phyloP scores from a whole-genome alignment of 1,140 invertebrate species.

The Rhyzopertha dominica region DNA sequence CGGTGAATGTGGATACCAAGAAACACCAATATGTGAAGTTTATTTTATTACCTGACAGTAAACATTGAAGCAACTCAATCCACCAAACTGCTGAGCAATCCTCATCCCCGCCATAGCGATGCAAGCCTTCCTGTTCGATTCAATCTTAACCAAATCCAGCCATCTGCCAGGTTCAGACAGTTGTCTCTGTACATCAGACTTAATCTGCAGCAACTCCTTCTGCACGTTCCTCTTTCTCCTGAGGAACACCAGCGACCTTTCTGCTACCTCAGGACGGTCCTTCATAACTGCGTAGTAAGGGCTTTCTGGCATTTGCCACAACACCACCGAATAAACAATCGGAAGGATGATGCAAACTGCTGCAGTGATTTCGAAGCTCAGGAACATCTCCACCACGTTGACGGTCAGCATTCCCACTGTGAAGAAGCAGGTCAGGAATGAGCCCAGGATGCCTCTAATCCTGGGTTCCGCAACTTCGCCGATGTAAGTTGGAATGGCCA shows the following conservation, averaged over 20 bases:
- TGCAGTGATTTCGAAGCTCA: constrained; percentile 49
- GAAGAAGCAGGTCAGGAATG: constrained; percentile 47
- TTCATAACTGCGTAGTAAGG: constrained; percentile 80
- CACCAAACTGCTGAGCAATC: constrained; percentile 57
- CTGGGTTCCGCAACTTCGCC: constrained; percentile 51
- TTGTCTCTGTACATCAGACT: constrained; percentile 41
- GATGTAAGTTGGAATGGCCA: constrained; percentile 50
- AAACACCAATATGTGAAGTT: no score
- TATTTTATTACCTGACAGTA: no score
- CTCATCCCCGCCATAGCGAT: constrained; percentile 49
- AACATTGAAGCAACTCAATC: constrained; percentile 57
- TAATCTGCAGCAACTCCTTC: constrained; percentile 69
- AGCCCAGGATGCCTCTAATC: constrained; percentile 55
- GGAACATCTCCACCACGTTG: constrained; percentile 50
- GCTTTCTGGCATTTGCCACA: constrained; percentile 79
- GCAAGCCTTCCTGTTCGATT: constrained; percentile 47
- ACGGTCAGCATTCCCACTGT: constrained; percentile 47
- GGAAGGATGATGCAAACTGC: constrained; percentile 49
- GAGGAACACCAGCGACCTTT: constrained; percentile 68
- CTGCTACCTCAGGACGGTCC: constrained; percentile 62
- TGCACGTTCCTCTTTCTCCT: constrained; percentile 71
- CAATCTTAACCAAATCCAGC: constrained; percentile 45
- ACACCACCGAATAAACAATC: constrained; percentile 41
- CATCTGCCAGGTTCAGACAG: constrained; percentile 37
- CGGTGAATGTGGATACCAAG: no score